These are phyloP conservation scores for Stomorhina lunata DNA, from an alignment of 2,888 invertebrate species.

Conservation along the genomic window DNA sequence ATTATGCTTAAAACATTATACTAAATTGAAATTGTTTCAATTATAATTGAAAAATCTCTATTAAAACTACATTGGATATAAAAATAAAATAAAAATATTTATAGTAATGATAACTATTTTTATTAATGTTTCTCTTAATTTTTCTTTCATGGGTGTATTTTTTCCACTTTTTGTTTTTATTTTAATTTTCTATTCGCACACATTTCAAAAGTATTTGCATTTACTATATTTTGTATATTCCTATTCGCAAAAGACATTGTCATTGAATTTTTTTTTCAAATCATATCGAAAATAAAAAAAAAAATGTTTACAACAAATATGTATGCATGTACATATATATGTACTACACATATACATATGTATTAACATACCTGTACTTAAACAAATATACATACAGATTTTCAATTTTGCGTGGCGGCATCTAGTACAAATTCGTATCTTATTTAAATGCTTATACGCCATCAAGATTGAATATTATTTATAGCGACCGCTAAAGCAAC, in stretches of 20 bases:
- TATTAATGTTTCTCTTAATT: not conserved
- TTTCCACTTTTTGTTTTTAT: conserved; percentile 19
- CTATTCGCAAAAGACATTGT: conserved; percentile 35
- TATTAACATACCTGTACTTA: conserved; percentile 57
- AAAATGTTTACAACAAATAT: not conserved
- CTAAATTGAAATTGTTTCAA: too few species aligned
- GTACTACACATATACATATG: conserved; percentile 33
- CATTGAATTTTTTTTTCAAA: conserved; percentile 40
- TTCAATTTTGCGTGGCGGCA: conserved; percentile 49
- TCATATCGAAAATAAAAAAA: conserved; percentile 17
- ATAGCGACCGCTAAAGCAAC: conserved; percentile 19
- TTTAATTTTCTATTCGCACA: not conserved
- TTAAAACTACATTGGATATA: too few species aligned
- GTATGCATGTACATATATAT: conserved; percentile 7
- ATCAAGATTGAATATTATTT: conserved; percentile 32
- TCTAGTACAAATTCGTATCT: conserved; percentile 7
- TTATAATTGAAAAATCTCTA: too few species aligned
- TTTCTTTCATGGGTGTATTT: not conserved
- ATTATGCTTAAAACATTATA: too few species aligned
- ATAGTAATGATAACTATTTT: not conserved
- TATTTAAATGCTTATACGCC: conserved; percentile 1
- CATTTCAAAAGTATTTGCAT: conserved; percentile 32
- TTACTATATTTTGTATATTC: not conserved
- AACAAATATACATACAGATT: conserved; percentile 1
- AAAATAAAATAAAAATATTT: too few species aligned